Evolutionary conservation across 2,888 invertebrate genomes (phyloP).

Genomic region (Ochropleura leucogaster): DNA sequence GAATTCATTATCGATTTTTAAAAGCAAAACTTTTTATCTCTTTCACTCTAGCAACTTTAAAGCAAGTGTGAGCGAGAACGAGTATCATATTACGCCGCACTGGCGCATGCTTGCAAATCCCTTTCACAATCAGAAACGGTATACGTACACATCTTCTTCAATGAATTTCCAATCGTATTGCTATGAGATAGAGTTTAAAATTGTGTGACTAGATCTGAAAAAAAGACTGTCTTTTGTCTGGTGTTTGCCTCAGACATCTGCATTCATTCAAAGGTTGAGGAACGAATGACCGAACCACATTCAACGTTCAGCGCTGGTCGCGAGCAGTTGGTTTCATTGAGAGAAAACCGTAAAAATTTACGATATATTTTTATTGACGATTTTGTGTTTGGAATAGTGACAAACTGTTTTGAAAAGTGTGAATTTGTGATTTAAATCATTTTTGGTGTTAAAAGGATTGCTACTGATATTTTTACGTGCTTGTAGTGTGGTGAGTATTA

Average conservation of each 20-base stretch:
- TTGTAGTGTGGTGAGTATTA: slow-evolving; percentile 21
- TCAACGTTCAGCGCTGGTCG: slow-evolving; percentile 36
- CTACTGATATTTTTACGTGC: background rate
- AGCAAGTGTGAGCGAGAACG: slow-evolving; percentile 66
- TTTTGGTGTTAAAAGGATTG: slow-evolving; percentile 51
- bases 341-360: slow-evolving; percentile 14
- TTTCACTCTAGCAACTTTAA: slow-evolving; percentile 49
- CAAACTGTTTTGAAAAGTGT: slow-evolving; percentile 23
- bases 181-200: rapidly evolving
- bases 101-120: slow-evolving; percentile 77
- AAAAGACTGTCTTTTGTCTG: slow-evolving; percentile 29
- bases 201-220: slow-evolving; percentile 7
- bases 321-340: background rate
- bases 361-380: slow-evolving; percentile 29
- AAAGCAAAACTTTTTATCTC: slow-evolving; percentile 74
- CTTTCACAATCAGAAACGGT: slow-evolving; percentile 3
- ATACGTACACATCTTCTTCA: rapidly evolving
- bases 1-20: slow-evolving; percentile 87
- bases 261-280: slow-evolving; percentile 69
- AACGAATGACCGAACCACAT: slow-evolving; percentile 52
- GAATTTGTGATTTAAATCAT: slow-evolving; percentile 34
- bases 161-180: slow-evolving; percentile 16
- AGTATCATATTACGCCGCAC: slow-evolving; percentile 71
- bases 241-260: slow-evolving; percentile 66
- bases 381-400: slow-evolving; percentile 32